phyloP scores from a whole-genome alignment of 2,113 vertebrate genomes.

The Ceyx margarethae region DNA sequence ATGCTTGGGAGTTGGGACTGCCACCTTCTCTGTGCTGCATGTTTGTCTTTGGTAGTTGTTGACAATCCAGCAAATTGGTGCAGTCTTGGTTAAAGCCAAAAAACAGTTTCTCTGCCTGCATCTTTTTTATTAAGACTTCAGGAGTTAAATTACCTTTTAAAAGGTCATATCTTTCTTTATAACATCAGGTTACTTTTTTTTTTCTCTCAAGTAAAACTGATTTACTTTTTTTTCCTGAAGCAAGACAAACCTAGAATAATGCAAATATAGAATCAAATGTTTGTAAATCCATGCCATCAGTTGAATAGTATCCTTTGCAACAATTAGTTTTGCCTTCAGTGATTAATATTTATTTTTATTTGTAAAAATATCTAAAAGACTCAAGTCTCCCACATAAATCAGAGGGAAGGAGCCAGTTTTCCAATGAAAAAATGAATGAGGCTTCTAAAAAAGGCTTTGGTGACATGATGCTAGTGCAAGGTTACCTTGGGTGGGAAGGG shows the following conservation, averaged over 20 bases:
- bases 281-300: not conserved
- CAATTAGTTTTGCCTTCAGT: not conserved
- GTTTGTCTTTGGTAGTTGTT: not conserved
- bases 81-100: not conserved
- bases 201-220: not conserved
- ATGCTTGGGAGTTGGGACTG: not conserved
- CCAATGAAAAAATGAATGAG: not conserved
- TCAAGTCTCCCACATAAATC: not conserved
- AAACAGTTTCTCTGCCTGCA: not conserved
- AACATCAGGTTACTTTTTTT: not conserved
- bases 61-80: not conserved
- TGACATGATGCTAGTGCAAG: rapidly evolving
- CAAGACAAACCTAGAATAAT: not conserved
- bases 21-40: rapidly evolving
- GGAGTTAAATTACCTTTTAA: not conserved
- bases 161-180: not conserved
- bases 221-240: not conserved
- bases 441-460: not conserved
- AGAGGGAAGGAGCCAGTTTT: not conserved
- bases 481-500: too few species aligned
- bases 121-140: not conserved
- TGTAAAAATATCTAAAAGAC: not conserved
- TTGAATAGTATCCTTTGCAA: not conserved
- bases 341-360: not conserved
- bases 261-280: not conserved